These are phyloP conservation scores for Steromphala cineraria DNA, from an alignment of 2,888 invertebrate species.

Conservation along the genomic window DNA sequence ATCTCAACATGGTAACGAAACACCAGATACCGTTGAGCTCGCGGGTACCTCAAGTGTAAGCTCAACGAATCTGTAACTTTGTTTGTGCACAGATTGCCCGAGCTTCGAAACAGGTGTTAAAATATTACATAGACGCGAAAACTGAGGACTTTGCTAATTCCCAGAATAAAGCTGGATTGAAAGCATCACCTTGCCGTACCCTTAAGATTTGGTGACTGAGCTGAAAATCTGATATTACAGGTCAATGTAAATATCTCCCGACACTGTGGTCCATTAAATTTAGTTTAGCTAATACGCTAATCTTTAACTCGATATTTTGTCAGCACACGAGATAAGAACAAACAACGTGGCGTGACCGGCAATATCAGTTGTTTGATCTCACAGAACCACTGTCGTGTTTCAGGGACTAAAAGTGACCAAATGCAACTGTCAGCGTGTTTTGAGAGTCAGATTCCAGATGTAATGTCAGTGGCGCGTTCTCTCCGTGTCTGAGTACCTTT, in stretches of 20 bases:
- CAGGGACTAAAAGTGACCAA: no score
- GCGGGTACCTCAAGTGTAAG: background rate
- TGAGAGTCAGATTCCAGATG: no score
- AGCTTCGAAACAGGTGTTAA: conserved; percentile 14
- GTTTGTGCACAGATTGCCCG: background rate
- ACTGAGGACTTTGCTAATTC: conserved; percentile 1
- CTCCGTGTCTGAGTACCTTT: no score
- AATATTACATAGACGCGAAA: conserved; percentile 2
- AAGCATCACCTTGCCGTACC: conserved; percentile 5
- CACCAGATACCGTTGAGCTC: background rate
- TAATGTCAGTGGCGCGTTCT: no score
- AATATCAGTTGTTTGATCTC: no score
- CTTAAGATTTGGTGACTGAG: background rate
- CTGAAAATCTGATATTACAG: conserved; percentile 1
- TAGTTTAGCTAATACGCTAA: background rate
- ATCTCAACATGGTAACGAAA: conserved; percentile 1
- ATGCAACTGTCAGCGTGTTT: no score
- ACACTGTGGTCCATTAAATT: conserved; percentile 8
- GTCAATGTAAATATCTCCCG: background rate
- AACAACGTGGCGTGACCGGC: no score
- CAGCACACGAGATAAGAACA: no score
- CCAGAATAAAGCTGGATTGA: background rate
- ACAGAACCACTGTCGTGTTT: no score
- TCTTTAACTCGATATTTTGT: conserved; percentile 6
- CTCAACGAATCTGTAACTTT: background rate